Evolutionary conservation across 2,797 vertebrate species (phyloP).

Genomic region (Myotis findleyi): DNA sequence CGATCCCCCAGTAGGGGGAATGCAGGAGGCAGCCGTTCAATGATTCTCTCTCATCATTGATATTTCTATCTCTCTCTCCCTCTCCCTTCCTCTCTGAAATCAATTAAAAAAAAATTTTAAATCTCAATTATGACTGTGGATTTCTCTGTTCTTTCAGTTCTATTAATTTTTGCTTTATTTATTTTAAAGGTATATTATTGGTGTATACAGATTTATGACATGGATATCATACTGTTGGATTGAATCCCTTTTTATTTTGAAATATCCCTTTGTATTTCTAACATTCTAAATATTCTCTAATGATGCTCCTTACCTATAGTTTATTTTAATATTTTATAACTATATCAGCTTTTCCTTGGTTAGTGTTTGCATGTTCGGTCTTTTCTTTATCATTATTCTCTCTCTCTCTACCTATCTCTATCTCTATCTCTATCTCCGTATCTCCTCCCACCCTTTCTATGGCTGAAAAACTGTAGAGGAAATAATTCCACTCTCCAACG

Average conservation of each 20-base stretch:
- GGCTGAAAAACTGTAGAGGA: not conserved
- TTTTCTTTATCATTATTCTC: not conserved
- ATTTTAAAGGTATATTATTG: not conserved
- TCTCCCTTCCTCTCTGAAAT: no score
- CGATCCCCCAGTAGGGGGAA: no score
- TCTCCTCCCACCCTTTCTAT: not conserved
- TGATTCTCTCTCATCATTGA: no score
- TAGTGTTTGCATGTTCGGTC: not conserved
- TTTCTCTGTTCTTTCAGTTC: not conserved
- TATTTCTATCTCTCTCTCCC: no score
- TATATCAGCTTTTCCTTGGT: not conserved
- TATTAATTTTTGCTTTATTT: not conserved
- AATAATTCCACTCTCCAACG: not conserved
- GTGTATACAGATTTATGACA: not conserved
- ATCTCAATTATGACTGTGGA: not conserved
- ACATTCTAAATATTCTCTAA: not conserved
- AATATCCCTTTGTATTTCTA: slow-evolving; percentile 8
- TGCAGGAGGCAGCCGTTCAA: no score
- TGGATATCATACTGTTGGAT: not conserved
- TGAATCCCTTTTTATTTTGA: not conserved
- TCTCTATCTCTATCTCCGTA: not conserved
- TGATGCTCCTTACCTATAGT: not conserved
- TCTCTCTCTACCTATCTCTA: not conserved
- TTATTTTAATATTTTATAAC: not conserved
- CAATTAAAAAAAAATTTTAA: not conserved